These are phyloP conservation scores for Byasa hedistus DNA, from an alignment of 2,888 invertebrate genomes.

Conservation along the genomic window DNA sequence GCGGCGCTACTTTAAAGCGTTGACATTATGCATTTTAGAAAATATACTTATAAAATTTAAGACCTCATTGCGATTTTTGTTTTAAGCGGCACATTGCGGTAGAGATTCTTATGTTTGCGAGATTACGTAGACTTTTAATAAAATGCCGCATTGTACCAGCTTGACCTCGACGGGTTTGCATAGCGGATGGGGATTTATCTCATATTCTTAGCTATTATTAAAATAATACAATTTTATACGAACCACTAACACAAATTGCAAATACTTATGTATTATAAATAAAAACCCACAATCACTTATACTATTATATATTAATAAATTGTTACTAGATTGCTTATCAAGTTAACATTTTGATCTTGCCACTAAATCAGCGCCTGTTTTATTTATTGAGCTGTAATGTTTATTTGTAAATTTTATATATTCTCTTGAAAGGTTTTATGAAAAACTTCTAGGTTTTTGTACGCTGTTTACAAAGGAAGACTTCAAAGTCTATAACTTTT, in stretches of 20 bases:
- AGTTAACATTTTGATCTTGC: no score
- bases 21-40: conserved; percentile 28
- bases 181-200: neutral
- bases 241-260: no score
- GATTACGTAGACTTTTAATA: conserved; percentile 9
- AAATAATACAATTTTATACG: neutral
- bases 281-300: no score
- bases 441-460: neutral
- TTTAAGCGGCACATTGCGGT: conserved; percentile 11
- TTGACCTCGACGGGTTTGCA: conserved; percentile 5
- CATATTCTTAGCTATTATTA: neutral
- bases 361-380: neutral
- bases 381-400: neutral
- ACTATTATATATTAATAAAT: no score
- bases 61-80: conserved; percentile 12
- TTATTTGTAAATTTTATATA: neutral
- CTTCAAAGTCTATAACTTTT: neutral
- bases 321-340: no score
- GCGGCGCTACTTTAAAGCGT: conserved; percentile 21
- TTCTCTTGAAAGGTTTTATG: no score
- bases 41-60: conserved; percentile 22
- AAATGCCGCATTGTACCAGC: conserved; percentile 10
- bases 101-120: conserved; percentile 16
- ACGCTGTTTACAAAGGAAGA: neutral
- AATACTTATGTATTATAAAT: no score